Percentiles rank a stretch among this genome's conserved stretches.
phyloP scores from a whole-genome alignment of 1,140 invertebrate species.

The Euschistus heros region DNA sequence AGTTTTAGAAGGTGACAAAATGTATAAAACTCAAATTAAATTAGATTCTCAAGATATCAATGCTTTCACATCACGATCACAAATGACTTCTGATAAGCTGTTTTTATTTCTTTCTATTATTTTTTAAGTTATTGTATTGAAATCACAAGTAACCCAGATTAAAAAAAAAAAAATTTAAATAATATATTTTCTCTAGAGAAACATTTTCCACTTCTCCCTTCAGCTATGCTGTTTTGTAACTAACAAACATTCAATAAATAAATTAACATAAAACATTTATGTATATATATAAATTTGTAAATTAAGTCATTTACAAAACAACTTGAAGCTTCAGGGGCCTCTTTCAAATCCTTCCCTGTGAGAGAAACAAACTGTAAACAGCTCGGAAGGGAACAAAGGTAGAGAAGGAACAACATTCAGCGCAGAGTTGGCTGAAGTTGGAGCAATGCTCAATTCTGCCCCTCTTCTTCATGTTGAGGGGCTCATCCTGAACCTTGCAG shows the following conservation, averaged over 20 bases:
- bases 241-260: conserved; percentile 1
- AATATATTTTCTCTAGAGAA: background rate
- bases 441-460: background rate
- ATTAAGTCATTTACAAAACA: conserved; percentile 4
- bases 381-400: conserved; percentile 1
- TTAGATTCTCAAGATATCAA: no score
- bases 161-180: background rate
- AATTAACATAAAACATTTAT: background rate
- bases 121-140: background rate
- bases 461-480: background rate
- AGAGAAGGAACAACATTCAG: no score
- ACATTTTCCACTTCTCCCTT: background rate
- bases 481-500: background rate
- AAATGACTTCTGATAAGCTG: background rate
- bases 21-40: no score
- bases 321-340: background rate
- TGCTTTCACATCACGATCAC: no score
- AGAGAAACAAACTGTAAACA: background rate
- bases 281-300: background rate
- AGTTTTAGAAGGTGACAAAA: no score
- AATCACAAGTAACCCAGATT: background rate
- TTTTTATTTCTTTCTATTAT: background rate
- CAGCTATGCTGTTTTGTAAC: background rate
- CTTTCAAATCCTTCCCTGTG: background rate
- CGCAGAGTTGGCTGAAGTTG: background rate